A percentile compares a stretch with the other conserved stretches of the same genome.
Conservation (phyloP, 1,140 invertebrate species). For the Dendroctonus valens region DNA sequence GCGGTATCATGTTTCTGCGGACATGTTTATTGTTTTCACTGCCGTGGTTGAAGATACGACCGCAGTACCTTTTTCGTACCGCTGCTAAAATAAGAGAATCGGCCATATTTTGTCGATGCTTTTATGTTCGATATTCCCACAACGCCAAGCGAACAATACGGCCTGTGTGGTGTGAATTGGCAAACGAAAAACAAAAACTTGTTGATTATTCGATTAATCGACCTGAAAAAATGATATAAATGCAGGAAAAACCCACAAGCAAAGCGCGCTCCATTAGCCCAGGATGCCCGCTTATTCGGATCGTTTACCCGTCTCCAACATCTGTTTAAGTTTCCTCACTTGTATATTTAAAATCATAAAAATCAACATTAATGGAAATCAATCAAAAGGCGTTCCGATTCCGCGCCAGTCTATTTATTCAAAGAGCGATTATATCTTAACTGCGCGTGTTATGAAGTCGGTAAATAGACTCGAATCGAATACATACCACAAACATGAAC, state of each 20-base stretch:
- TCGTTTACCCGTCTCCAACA: constrained; percentile 3
- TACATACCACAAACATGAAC: constrained; percentile 47
- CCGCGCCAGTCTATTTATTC: constrained; percentile 44
- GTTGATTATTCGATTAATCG: no score
- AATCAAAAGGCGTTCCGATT: constrained; percentile 32
- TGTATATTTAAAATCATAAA: constrained; percentile 37
- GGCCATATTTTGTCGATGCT: constrained; percentile 26
- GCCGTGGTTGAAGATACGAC: constrained; percentile 36
- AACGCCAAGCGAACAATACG: not conserved
- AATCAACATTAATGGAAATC: constrained; percentile 37
- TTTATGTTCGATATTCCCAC: constrained; percentile 26
- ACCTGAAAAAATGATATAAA: no score
- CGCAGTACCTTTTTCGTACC: constrained; percentile 14
- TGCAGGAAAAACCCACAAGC: no score
- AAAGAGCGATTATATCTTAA: constrained; percentile 47
- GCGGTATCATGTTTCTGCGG: constrained; percentile 42
- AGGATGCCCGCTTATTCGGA: not conserved
- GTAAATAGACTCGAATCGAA: constrained; percentile 46
- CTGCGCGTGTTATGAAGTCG: constrained; percentile 46
- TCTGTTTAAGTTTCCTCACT: constrained; percentile 24
- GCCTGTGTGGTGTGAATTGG: no score
- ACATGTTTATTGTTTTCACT: constrained; percentile 42
- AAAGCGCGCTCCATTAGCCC: no score
- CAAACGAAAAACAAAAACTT: no score
- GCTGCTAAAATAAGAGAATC: constrained; percentile 26